A percentile compares a stretch with the other conserved stretches of the same genome.
Evolutionary conservation across 2,113 vertebrate genomes (phyloP).

Genomic region (Elachura formosa): DNA sequence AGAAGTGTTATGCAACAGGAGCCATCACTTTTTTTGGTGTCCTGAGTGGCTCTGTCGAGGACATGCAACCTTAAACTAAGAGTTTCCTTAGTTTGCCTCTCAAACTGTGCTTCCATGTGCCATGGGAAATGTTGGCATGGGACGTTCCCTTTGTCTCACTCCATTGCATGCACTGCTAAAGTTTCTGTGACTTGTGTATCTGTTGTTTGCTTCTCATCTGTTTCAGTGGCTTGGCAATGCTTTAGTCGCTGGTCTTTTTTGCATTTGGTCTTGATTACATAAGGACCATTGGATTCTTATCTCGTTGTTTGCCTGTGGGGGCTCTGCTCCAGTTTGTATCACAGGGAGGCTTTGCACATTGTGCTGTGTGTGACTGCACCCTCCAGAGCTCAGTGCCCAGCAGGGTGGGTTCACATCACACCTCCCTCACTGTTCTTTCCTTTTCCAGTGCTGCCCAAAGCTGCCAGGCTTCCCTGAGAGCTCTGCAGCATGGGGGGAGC

Average conservation of each 20-base stretch:
- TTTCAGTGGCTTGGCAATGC: conserved; percentile 62
- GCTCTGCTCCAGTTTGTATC: neutral
- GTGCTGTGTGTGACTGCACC: neutral
- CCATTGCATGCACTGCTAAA: conserved; percentile 8
- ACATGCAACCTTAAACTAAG: neutral
- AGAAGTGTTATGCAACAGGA: neutral
- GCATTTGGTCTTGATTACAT: conserved; percentile 62
- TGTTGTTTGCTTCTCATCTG: conserved; percentile 54
- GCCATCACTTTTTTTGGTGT: neutral
- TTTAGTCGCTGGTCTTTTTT: conserved; percentile 47
- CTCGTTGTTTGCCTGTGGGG: neutral
- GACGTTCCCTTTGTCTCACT: neutral
- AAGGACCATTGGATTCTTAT: conserved; percentile 38
- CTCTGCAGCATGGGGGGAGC: neutral
- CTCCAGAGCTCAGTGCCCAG: neutral
- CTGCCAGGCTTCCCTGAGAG: neutral
- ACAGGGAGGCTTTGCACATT: neutral
- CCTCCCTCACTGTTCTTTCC: neutral
- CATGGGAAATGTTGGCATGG: neutral
- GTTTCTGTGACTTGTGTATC: conserved; percentile 44
- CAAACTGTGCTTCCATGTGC: neutral
- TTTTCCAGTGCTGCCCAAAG: neutral
- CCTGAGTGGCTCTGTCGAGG: neutral
- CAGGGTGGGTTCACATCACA: fast-evolving
- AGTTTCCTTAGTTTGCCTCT: neutral